Conservation (phyloP, 1,140 invertebrate genomes). For the Mylabris phalerata region DNA sequence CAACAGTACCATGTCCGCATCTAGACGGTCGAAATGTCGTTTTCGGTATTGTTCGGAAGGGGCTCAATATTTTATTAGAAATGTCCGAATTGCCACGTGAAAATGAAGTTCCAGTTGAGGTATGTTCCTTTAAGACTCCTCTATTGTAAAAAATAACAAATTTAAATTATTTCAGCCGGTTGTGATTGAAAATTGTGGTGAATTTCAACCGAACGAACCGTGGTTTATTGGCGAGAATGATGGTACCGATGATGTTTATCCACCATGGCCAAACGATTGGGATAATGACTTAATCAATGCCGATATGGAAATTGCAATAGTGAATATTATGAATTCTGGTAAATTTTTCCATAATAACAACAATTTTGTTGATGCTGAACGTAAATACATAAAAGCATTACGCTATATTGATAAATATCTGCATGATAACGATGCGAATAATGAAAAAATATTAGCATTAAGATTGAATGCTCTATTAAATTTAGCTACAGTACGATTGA, state of each 20-base stretch:
- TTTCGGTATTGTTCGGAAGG: slow-evolving; percentile 75
- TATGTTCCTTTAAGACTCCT: slow-evolving; percentile 27
- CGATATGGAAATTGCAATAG: slow-evolving; percentile 41
- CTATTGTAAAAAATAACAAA: too few relatives aligned
- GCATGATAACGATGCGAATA: slow-evolving; percentile 32
- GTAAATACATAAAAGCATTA: slow-evolving; percentile 69
- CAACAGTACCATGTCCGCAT: slow-evolving; percentile 73
- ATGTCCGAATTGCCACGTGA: slow-evolving; percentile 53
- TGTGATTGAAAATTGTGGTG: slow-evolving; percentile 64
- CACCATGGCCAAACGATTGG: slow-evolving; percentile 71
- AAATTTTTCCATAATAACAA: slow-evolving; percentile 59
- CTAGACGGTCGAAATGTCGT: slow-evolving; percentile 86
- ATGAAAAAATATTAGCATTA: slow-evolving; percentile 31
- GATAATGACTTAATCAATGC: slow-evolving; percentile 33
- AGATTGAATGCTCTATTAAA: slow-evolving; percentile 53
- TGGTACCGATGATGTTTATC: slow-evolving; percentile 59
- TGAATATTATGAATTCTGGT: slow-evolving; percentile 62
- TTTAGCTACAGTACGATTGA: slow-evolving; percentile 61
- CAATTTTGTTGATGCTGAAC: slow-evolving; percentile 53
- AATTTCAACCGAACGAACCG: slow-evolving; percentile 51
- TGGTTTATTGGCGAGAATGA: slow-evolving; percentile 65
- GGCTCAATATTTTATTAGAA: slow-evolving; percentile 59
- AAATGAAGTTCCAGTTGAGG: slow-evolving; percentile 51
- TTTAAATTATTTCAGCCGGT: slow-evolving; percentile 47
- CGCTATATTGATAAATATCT: slow-evolving; percentile 57